Evolutionary conservation across 2,113 vertebrate genomes (phyloP), one percentile per base, ranked within the genome.

Genomic region (Clarias gariepinus): DNA sequence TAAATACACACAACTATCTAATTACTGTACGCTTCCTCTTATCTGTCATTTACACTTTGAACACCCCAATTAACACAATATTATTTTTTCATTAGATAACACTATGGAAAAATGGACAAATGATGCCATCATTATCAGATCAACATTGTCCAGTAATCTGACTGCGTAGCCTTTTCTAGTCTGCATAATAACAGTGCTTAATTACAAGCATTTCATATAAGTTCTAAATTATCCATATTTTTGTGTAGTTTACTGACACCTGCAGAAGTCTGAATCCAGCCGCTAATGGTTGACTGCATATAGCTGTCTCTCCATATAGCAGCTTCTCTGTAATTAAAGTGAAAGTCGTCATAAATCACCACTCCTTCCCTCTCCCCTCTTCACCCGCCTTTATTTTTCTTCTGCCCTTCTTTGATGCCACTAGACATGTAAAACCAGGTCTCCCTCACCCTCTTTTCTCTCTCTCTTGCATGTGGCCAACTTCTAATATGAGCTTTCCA

Each of bases 301-400:
- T 47, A 86, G 88, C 78, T 88, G 91, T 88, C 92, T 90, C 90
- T 92, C 81, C 86, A 79, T 92, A 89, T 89, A 89, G 91, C 92
- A 92, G 91, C 87, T 89, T 83, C 90, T 88, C 90, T 91, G 92
- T 94, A 94, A 95, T 95, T 95, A 94, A 95, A 94, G 92, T 94
- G 94, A 95, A 94, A 95, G 94, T 94, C 92, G 89, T 91, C 92
- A 93, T 95, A 94, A 95, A 94, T 95, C 94, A 94, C 87, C 57
- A 73, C 64, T 85, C 58, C 73, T 84, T 83, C 84, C 80, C 64
- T 84, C 69, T 61, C 83, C 71, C 55, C 23, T 53, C 81, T 89
- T 89, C 76, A 83, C 81, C 86, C 60, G 55, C 86, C 78, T 82
- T 79, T 86, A 28, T 52, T 81, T 74, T 73, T n/a, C 58, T 66